A percentile compares a stretch with the other conserved stretches of the same genome.
phyloP scores from a whole-genome alignment of 1,140 invertebrate genomes.

The Polypedilum pembai region DNA sequence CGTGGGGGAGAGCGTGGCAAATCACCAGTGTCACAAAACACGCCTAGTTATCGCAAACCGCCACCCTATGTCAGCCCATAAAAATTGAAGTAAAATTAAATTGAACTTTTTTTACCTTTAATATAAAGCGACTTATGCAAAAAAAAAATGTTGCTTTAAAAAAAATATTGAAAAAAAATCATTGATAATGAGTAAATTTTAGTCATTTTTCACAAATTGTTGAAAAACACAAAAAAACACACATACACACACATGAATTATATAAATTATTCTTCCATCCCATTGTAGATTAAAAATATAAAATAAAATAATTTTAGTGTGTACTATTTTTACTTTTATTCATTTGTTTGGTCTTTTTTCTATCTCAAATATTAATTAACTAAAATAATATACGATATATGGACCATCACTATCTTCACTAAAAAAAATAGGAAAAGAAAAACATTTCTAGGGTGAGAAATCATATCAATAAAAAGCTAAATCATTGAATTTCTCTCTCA shows the following conservation, averaged over 20 bases:
- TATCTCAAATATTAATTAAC: not conserved
- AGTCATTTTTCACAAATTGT: not conserved
- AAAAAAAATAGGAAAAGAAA: no score
- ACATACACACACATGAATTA: not conserved
- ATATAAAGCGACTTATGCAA: constrained; percentile 10
- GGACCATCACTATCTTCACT: no score
- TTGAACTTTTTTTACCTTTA: not conserved
- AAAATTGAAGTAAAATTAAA: constrained; percentile 37
- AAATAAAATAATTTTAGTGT: not conserved
- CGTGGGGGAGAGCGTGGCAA: constrained; percentile 53
- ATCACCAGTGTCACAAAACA: constrained; percentile 54
- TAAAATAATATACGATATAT: no score
- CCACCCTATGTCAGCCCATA: constrained; percentile 88
- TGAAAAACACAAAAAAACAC: constrained; percentile 1
- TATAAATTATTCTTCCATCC: constrained; percentile 11
- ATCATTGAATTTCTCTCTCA: no score
- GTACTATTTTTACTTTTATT: not conserved
- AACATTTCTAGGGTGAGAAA: no score
- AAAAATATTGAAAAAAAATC: no score
- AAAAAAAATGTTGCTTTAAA: constrained; percentile 2
- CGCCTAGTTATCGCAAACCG: constrained; percentile 80
- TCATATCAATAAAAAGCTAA: no score
- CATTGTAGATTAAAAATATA: not conserved
- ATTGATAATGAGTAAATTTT: constrained; percentile 14
- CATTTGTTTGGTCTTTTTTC: not conserved